Evolutionary conservation across 1,140 invertebrate species (phyloP), one percentile per base, ranked within the genome.

Genomic region (Akabosia matsudoensis): DNA sequence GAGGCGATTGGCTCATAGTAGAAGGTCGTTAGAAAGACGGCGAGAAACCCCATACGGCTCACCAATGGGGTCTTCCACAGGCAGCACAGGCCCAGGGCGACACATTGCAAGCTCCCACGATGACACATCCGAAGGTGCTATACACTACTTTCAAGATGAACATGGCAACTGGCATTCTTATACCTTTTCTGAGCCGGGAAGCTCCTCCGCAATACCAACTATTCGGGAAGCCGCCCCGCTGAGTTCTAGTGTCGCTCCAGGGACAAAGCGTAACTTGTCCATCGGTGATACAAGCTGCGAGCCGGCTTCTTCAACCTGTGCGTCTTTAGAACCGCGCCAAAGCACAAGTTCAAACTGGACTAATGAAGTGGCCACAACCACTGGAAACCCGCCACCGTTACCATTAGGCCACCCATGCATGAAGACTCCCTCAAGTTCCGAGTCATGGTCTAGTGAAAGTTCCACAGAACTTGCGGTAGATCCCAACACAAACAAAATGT

Each of bases 61-160:
- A 33, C 74, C 75, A 18, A 18, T 24, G 24, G 16, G n/a, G 3
- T 73, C 67, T 54, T 74, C 30, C 73, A 74, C 80, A 31, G 80
- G 82, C 33, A 71, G 82, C 1, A 72, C 81, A 13, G 77, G 79
- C 70, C 85, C 84, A 28, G 88, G 83, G 74, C 88, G 86, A 54
- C 93, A 96, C 83, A 86, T 95, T 33, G 93, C 94, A 0, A 90
- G 89, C 16, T 92, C 91, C 73, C 93, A 95, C 83, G 92, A 95
- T 77, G 94, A 97, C 80, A 95, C 93, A 0, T 90, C 90, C 4
- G 91, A 94, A 82, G 94, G 94, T 51, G 92, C 93, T 4, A 90
- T 96, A 56, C 94, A 97, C 84, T 94, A 91, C 83, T 95, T 95
- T 82, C 85, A 86, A 76, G 87, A 88, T 80, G 87, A 88, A 81